These are phyloP conservation scores for Sphaerophoria rueppellii DNA, from an alignment of 2,888 invertebrate genomes.

Conservation along the genomic window DNA sequence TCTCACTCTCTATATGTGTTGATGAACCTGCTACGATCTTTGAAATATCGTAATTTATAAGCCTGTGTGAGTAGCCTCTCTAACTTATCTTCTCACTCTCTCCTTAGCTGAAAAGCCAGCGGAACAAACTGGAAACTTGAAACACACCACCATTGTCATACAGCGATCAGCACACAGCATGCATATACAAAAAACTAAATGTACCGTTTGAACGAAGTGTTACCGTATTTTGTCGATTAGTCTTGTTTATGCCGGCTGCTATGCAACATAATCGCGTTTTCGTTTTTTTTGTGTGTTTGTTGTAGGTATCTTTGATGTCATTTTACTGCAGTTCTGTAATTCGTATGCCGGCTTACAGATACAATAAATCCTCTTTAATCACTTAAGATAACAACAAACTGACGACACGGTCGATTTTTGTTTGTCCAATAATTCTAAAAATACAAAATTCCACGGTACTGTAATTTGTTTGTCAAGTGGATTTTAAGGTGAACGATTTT, in stretches of 20 bases:
- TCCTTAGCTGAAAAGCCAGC: background rate
- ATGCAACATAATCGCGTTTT: conserved; percentile 76
- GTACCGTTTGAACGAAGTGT: conserved; percentile 67
- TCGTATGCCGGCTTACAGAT: conserved; percentile 24
- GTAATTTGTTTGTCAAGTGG: conserved; percentile 11
- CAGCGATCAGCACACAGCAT: too few relatives aligned
- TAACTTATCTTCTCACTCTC: background rate
- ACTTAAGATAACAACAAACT: conserved; percentile 4
- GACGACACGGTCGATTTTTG: conserved; percentile 9
- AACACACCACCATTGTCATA: conserved; percentile 15
- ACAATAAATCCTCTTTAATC: conserved; percentile 1
- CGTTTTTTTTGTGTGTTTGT: conserved; percentile 62
- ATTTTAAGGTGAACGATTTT: conserved; percentile 7
- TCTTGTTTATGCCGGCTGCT: conserved; percentile 79
- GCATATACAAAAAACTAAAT: conserved; percentile 56
- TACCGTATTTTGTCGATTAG: conserved; percentile 75
- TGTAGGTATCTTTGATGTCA: conserved; percentile 37
- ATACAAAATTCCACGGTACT: background rate
- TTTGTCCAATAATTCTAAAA: background rate
- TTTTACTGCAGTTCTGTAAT: conserved; percentile 59
- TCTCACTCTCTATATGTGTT: conserved; percentile 1
- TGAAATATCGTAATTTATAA: conserved; percentile 48
- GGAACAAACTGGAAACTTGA: conserved; percentile 46
- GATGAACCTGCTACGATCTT: conserved; percentile 52
- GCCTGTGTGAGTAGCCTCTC: conserved; percentile 11